phyloP scores from a whole-genome alignment of 2,113 vertebrate genomes.

The Amphilophus citrinellus region DNA sequence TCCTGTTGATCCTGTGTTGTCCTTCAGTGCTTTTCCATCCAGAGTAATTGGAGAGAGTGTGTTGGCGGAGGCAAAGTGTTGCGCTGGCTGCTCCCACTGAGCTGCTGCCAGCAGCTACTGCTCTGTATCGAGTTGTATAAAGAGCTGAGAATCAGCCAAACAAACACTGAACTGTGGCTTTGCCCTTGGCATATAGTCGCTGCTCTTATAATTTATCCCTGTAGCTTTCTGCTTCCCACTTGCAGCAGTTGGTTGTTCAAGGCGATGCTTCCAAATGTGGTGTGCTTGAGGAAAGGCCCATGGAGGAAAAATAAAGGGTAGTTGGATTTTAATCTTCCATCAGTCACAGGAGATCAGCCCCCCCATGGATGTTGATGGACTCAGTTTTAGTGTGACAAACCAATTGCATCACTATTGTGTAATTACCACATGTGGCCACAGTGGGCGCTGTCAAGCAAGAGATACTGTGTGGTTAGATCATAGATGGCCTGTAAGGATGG shows the following conservation, averaged over 20 bases:
- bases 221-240: conserved; percentile 20
- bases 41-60: conserved; percentile 59
- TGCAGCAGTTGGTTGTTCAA: conserved; percentile 18
- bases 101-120: conserved; percentile 60
- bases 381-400: neutral
- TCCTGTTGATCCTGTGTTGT: conserved; percentile 1
- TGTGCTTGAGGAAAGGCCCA: conserved; percentile 1
- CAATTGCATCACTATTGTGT: neutral
- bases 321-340: neutral
- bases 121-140: conserved; percentile 52
- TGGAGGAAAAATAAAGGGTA: neutral
- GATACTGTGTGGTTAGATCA: neutral
- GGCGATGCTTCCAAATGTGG: neutral
- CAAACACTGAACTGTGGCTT: conserved; percentile 56
- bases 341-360: neutral
- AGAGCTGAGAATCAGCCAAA: conserved; percentile 65
- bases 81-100: conserved; percentile 39
- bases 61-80: conserved; percentile 20
- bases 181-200: conserved; percentile 53
- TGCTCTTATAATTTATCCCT: conserved; percentile 50
- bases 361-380: neutral
- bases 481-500: neutral
- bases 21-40: conserved; percentile 35
- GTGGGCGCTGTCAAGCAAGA: neutral
- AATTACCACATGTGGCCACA: neutral